Evolutionary conservation across 2,888 invertebrate species (phyloP).

Genomic region (Athalia cordata): DNA sequence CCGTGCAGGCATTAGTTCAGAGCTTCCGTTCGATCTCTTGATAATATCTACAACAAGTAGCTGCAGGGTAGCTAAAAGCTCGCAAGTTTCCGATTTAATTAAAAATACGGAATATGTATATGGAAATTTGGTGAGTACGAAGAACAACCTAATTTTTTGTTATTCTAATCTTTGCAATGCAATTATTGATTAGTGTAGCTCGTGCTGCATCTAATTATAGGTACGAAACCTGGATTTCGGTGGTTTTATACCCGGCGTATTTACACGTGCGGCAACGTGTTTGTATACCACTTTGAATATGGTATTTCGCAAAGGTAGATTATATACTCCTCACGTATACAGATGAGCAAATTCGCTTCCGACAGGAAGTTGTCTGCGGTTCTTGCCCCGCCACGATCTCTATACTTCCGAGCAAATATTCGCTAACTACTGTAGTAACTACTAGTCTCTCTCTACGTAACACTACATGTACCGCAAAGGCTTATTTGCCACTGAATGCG

Average conservation of each 20-base stretch:
- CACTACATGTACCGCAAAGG: not conserved
- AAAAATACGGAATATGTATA: not conserved
- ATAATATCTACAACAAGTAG: not conserved
- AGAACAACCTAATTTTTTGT: no score
- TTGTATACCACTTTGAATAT: no score
- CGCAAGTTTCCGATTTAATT: conserved; percentile 6
- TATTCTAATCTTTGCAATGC: no score
- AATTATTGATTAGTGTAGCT: no score
- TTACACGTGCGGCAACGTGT: no score
- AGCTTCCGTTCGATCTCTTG: conserved; percentile 18
- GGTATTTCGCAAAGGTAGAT: not conserved
- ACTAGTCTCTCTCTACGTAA: conserved; percentile 4
- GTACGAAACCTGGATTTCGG: no score
- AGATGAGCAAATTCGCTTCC: conserved; percentile 21
- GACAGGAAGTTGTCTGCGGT: conserved; percentile 32
- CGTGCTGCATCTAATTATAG: no score
- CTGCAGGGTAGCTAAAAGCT: not conserved
- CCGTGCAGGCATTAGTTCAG: conserved; percentile 27
- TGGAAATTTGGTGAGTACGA: no score
- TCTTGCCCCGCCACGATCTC: conserved; percentile 25
- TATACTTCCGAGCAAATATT: conserved; percentile 39
- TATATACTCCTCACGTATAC: not conserved
- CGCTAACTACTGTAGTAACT: conserved; percentile 28
- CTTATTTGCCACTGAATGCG: conserved; percentile 28
- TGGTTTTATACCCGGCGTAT: no score